Base-by-base conservation (phyloP, 2,888 invertebrate species). In the Crematogaster levior region DNA sequence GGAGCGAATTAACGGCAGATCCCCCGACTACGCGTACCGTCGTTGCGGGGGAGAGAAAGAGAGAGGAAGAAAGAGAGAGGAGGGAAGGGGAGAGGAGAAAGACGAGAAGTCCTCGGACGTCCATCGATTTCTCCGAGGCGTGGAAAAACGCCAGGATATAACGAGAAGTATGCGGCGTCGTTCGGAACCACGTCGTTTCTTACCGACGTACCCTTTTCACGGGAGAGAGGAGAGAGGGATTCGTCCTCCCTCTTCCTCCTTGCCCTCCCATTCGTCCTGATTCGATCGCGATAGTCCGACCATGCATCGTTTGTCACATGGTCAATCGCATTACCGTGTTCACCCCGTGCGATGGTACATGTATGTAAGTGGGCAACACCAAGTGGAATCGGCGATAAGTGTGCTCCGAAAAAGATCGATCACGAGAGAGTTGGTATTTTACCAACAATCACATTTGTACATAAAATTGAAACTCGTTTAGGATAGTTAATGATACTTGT, bases 111-210 rank as follows among this genome's bases (percentile, higher is more conserved):
- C 74, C 51, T 74, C 63, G 65, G 46, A 48, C 48, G 75, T 48
- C 65, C 75, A 82, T 77, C 75, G 75, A 82, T 84, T 84, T 82
- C 75, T 81, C 40, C 63, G 68, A 65, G 72, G 75, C 82, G 53
- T 70, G 75, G 82, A 75, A 82, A 79, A 79, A 79, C 77, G 72
- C 43, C 34, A 24, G 72, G 72, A 79, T 79, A 70, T 79, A 79
- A 79, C 77, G 77, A 58, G 73, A 79, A 72, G 77, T 79, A 79
- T 79, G 77, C 53, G 77, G 72, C 77, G 43, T 79, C 75, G 51
- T 65, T 51, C 51, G 75, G 51, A 24, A 75, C 48, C 63, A 12
- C 30, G 51, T 37, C 77, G 72, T 79, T 79, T 58, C 77, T 79
- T 79, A 56, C 77, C 37, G 40, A 40, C 70, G 40, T 70, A 12